These are phyloP conservation scores for Alloscopus bannaensis DNA, from an alignment of 2,888 invertebrate species.

Conservation along the genomic window DNA sequence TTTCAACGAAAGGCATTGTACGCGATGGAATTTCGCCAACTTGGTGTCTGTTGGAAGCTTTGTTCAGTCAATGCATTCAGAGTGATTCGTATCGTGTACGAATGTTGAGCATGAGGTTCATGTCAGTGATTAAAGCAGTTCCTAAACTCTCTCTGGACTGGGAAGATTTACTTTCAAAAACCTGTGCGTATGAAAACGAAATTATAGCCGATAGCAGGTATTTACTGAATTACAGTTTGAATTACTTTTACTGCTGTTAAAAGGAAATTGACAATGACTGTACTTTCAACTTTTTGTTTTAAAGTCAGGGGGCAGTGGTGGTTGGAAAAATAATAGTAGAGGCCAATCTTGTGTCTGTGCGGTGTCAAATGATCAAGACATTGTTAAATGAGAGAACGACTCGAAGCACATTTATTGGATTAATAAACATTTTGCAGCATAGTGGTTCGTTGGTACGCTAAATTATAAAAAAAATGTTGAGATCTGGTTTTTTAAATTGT, in stretches of 20 bases:
- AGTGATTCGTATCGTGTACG: conserved; percentile 64
- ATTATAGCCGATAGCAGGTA: conserved; percentile 69
- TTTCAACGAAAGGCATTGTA: not conserved
- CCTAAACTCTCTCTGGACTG: conserved; percentile 53
- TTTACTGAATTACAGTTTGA: conserved; percentile 17
- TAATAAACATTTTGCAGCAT: conserved; percentile 59
- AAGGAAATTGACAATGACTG: not conserved
- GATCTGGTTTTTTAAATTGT: not conserved
- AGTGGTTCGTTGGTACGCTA: conserved; percentile 45
- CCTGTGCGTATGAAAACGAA: conserved; percentile 62
- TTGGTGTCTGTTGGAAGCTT: conserved; percentile 60
- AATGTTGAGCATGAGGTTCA: conserved; percentile 53
- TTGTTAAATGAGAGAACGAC: conserved; percentile 41
- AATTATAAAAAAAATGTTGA: not conserved
- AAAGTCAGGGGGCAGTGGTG: conserved; percentile 54
- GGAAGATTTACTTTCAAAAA: conserved; percentile 52
- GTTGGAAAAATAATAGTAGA: conserved; percentile 44
- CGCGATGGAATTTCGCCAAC: conserved; percentile 37
- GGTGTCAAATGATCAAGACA: conserved; percentile 51
- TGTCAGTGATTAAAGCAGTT: conserved; percentile 50
- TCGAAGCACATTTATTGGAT: conserved; percentile 40
- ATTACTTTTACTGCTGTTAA: conserved; percentile 12
- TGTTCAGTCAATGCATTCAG: conserved; percentile 65
- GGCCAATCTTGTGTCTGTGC: conserved; percentile 36
- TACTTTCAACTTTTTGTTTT: conserved; percentile 6